phyloP scores from a whole-genome alignment of 2,888 invertebrate species.

The Spodoptera exigua region DNA sequence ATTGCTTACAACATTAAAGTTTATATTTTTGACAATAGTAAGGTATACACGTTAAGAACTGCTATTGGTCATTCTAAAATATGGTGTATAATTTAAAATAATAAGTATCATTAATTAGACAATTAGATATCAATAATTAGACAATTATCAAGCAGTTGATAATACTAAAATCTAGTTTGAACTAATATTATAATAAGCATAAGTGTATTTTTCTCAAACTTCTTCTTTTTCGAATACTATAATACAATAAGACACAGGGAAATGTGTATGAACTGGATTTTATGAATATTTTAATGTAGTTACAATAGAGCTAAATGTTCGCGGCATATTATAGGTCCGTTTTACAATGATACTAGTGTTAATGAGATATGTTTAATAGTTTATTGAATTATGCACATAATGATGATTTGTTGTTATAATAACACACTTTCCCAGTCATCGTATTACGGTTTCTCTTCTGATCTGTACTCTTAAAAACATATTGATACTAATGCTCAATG shows the following conservation, averaged over 20 bases:
- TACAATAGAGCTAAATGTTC: background rate
- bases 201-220: constrained; percentile 41
- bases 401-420: constrained; percentile 1
- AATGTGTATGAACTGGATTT: background rate
- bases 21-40: too few relatives aligned
- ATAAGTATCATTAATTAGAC: too few relatives aligned
- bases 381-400: constrained; percentile 9
- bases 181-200: constrained; percentile 35
- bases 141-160: constrained; percentile 33
- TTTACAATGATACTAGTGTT: background rate
- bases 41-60: too few relatives aligned
- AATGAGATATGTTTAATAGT: background rate
- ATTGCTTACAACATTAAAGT: too few relatives aligned
- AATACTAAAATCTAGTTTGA: constrained; percentile 34
- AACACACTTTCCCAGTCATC: background rate
- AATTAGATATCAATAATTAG: too few relatives aligned
- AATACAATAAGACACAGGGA: constrained; percentile 10
- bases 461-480: background rate
- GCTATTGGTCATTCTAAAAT: too few relatives aligned
- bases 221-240: constrained; percentile 43
- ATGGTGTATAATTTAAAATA: too few relatives aligned
- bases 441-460: background rate
- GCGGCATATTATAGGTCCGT: too few relatives aligned
- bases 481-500: too few relatives aligned
- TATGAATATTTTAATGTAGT: constrained; percentile 6